These are phyloP conservation scores for Sebastes minor DNA, from an alignment of 2,797 vertebrate species.

Conservation along the genomic window DNA sequence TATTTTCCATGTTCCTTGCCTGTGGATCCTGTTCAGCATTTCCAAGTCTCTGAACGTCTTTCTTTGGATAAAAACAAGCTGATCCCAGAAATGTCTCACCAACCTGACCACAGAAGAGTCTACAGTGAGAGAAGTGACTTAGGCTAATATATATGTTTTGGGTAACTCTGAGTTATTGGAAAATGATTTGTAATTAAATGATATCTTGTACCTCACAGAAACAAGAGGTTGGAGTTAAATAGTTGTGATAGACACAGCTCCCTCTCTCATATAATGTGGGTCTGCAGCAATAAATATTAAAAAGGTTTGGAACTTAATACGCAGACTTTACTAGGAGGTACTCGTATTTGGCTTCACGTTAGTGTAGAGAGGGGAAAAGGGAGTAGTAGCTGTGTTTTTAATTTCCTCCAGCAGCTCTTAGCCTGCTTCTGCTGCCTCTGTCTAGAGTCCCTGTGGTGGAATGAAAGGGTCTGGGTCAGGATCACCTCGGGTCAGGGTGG, in stretches of 20 bases:
- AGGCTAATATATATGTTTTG: neutral
- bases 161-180: neutral
- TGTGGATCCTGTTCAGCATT: conserved; percentile 31
- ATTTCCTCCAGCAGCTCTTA: conserved; percentile 58
- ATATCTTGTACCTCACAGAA: neutral
- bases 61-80: conserved; percentile 30
- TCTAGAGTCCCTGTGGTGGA: conserved; percentile 31
- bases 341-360: conserved; percentile 36
- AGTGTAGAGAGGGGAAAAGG: conserved; percentile 45
- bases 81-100: conserved; percentile 41
- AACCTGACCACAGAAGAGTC: conserved; percentile 40
- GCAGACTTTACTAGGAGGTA: conserved; percentile 27
- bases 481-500: conserved; percentile 27
- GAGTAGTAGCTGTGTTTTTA: conserved; percentile 73
- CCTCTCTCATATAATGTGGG: conserved; percentile 4
- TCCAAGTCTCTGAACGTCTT: conserved; percentile 6
- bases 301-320: conserved; percentile 13
- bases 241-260: neutral
- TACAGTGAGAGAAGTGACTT: conserved; percentile 15
- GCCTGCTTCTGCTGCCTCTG: conserved; percentile 32
- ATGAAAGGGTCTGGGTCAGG: conserved; percentile 40
- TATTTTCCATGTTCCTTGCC: conserved; percentile 51
- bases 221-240: neutral
- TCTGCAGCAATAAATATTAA: conserved; percentile 29
- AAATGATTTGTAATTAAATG: neutral